Evolutionary conservation across 2,888 invertebrate genomes (phyloP).

Genomic region (Xestia c-nigrum): DNA sequence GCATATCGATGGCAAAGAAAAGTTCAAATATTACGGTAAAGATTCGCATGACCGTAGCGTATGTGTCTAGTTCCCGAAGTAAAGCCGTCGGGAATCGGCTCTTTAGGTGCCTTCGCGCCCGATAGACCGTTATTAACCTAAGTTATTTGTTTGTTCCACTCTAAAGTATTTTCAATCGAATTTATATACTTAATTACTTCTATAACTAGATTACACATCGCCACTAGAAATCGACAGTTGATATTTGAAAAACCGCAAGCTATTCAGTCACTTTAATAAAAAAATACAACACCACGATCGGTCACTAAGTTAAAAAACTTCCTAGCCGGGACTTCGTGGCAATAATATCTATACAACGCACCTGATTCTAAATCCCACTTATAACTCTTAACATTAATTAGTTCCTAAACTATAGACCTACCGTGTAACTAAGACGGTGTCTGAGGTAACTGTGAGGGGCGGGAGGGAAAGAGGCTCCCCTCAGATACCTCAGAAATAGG

Average conservation of each 20-base stretch:
- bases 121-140: neutral
- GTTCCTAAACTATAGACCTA: conserved; percentile 37
- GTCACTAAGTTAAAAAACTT: neutral
- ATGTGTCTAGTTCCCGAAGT: too few species aligned
- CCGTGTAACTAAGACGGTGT: neutral
- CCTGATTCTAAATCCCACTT: conserved; percentile 14
- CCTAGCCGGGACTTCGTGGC: conserved; percentile 16
- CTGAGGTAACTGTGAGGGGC: neutral
- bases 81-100: too few species aligned
- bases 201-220: neutral
- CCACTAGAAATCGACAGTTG: neutral
- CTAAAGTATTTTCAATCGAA: neutral
- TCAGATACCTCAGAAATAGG: neutral
- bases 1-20: neutral
- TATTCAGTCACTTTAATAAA: neutral
- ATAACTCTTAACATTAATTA: conserved; percentile 26
- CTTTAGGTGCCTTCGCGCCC: too few species aligned
- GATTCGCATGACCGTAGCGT: neutral
- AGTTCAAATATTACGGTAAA: neutral
- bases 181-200: neutral
- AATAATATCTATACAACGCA: conserved; percentile 7
- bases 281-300: neutral
- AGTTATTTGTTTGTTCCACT: neutral
- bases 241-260: neutral
- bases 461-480: neutral